These are phyloP conservation scores for Drosophila sturtevanti DNA, from an alignment of 1,140 invertebrate genomes.

Conservation along the genomic window DNA sequence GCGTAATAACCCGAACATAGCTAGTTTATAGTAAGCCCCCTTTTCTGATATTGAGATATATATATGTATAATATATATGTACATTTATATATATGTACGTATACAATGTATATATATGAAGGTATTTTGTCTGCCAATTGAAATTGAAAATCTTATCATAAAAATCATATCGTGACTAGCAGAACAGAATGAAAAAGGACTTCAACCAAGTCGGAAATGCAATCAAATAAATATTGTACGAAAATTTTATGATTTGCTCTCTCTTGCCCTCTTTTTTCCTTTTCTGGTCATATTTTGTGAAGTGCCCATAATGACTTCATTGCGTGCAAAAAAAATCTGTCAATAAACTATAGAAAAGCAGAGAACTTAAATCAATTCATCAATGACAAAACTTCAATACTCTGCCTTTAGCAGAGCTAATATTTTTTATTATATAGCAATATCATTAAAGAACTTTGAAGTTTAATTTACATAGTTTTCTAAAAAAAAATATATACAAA, in stretches of 20 bases:
- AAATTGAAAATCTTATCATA: constrained; percentile 73
- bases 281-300: constrained; percentile 21
- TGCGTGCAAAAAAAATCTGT: constrained; percentile 39
- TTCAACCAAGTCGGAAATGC: constrained; percentile 20
- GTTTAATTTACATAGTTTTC: too few relatives aligned
- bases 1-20: constrained; percentile 18
- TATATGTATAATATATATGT: background rate
- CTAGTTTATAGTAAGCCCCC: constrained; percentile 37
- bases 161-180: constrained; percentile 56
- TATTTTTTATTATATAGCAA: too few relatives aligned
- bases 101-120: background rate
- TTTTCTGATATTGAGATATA: background rate
- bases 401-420: too few relatives aligned
- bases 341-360: constrained; percentile 35
- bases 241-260: constrained; percentile 54
- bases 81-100: background rate
- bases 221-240: constrained; percentile 37
- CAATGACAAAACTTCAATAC: background rate
- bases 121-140: constrained; percentile 33
- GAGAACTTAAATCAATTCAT: background rate
- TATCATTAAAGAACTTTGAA: too few relatives aligned
- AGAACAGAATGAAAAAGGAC: constrained; percentile 10
- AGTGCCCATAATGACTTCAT: constrained; percentile 55
- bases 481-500: too few relatives aligned
- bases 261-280: background rate